Evolutionary conservation across 2,113 vertebrate species (phyloP).

Genomic region (Lutjanus erythropterus): DNA sequence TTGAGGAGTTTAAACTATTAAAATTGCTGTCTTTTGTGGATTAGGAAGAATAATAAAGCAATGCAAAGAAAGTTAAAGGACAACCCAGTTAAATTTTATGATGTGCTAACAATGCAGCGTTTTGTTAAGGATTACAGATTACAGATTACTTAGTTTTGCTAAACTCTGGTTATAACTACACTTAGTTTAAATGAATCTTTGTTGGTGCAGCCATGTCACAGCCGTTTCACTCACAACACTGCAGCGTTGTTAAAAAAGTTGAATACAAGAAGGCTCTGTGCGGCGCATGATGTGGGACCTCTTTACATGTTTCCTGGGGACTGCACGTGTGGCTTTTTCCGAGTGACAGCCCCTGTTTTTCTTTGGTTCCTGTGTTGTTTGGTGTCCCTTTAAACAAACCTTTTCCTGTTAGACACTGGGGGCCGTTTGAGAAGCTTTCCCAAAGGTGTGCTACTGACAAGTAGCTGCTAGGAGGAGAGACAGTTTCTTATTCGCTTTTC

Average conservation of each 20-base stretch:
- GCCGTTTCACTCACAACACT: constrained; percentile 6
- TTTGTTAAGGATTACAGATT: no score
- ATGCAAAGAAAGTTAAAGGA: no score
- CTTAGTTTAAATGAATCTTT: no score
- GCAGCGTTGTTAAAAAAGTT: not conserved
- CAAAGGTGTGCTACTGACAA: constrained; percentile 12
- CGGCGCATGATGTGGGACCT: not conserved
- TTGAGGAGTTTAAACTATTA: no score
- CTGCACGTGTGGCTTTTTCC: not conserved
- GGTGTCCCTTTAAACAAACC: constrained; percentile 25
- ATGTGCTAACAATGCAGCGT: no score
- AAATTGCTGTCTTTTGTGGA: no score
- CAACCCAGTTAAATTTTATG: no score
- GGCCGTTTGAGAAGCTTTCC: not conserved
- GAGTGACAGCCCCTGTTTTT: not conserved
- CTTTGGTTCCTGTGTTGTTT: constrained; percentile 28
- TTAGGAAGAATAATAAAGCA: no score
- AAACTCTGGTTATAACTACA: no score
- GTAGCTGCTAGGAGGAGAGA: constrained; percentile 17
- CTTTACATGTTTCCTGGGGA: constrained; percentile 1
- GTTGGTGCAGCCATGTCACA: no score
- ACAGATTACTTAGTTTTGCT: no score
- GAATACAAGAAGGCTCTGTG: constrained; percentile 13
- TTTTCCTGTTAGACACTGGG: constrained; percentile 4
- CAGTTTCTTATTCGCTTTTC: constrained; percentile 7